Percentiles rank a stretch among this genome's conserved stretches.
Evolutionary conservation across 2,113 vertebrate species (phyloP).

Genomic region (Alethe castanea): DNA sequence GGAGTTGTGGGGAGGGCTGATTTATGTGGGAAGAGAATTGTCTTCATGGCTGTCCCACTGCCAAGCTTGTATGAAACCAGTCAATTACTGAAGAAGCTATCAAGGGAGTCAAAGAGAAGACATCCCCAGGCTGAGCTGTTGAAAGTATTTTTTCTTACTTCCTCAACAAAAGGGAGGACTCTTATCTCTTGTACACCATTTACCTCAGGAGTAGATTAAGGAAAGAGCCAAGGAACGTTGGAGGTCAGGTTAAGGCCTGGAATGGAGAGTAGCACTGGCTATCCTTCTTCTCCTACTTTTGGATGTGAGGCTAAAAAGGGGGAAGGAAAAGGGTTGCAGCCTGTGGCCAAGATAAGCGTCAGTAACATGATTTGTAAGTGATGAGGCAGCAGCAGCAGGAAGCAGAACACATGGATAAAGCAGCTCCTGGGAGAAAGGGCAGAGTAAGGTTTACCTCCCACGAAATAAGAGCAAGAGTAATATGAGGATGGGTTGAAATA

Average conservation of each 20-base stretch:
- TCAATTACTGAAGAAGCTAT: neutral
- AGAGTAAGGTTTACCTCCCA: neutral
- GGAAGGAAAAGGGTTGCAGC: neutral
- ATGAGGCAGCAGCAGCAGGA: neutral
- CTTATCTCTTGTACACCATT: neutral
- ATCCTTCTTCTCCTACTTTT: neutral
- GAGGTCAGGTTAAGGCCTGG: neutral
- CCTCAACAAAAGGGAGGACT: neutral
- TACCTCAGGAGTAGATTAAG: neutral
- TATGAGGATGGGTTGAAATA: neutral
- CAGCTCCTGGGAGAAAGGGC: neutral
- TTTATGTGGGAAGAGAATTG: neutral
- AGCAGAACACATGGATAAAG: neutral
- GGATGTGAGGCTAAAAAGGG: neutral
- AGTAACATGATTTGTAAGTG: neutral
- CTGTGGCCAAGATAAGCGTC: neutral
- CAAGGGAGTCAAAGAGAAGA: neutral
- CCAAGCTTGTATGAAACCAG: neutral
- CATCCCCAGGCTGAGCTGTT: neutral
- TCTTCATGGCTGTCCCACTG: neutral
- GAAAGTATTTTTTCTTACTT: neutral
- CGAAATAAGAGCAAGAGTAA: accelerated
- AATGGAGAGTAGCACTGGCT: neutral
- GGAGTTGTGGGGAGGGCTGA: neutral
- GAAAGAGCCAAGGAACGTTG: neutral